Conservation (phyloP, 2,113 vertebrate species). For the Corapipo altera region DNA sequence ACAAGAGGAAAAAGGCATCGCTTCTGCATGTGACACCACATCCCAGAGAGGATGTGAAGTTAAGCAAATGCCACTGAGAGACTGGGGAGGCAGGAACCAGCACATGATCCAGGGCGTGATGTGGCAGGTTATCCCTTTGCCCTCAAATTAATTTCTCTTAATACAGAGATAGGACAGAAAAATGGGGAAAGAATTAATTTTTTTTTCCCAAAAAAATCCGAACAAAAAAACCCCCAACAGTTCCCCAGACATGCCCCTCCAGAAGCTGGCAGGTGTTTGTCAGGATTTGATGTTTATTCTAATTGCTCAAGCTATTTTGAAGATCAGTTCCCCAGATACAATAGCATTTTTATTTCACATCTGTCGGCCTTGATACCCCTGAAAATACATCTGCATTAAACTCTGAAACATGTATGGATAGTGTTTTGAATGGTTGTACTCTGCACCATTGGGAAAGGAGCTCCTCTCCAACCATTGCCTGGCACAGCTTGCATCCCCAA, state of each 20-base stretch:
- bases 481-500: background rate
- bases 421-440: background rate
- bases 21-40: accelerated
- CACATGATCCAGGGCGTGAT: accelerated
- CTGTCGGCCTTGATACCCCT: background rate
- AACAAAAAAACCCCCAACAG: no score
- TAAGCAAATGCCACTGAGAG: background rate
- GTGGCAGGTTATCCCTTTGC: background rate
- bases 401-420: background rate
- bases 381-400: background rate
- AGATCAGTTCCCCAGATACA: background rate
- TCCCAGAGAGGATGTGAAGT: accelerated
- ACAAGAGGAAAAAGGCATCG: background rate
- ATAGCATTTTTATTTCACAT: background rate
- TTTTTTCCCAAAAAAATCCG: background rate
- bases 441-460: background rate
- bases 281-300: background rate
- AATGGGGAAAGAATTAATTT: background rate
- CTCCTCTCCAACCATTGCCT: background rate
- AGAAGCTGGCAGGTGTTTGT: background rate
- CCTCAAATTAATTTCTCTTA: background rate
- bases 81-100: background rate
- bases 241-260: background rate
- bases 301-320: background rate
- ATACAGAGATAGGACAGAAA: background rate